Conservation (phyloP, 2,113 vertebrate genomes). For the Otocyon megalotis region DNA sequence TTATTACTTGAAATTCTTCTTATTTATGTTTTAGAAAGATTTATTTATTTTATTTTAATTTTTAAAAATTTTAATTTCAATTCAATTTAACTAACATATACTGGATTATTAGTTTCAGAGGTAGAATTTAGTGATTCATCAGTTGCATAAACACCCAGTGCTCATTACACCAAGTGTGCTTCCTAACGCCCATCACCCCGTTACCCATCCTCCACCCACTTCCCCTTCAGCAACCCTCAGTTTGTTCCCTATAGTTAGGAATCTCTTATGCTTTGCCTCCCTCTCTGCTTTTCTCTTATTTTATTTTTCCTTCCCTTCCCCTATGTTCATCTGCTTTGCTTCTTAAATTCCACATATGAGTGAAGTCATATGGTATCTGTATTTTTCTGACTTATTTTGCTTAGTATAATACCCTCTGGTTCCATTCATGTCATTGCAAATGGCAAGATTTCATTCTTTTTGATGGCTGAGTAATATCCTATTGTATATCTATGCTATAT, state of each 20-base stretch:
- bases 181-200: neutral
- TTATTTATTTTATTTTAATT: neutral
- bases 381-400: neutral
- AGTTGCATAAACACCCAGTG: neutral
- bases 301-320: neutral
- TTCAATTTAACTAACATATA: neutral
- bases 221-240: neutral
- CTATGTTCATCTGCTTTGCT: neutral
- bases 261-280: neutral
- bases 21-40: neutral
- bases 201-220: neutral
- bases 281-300: neutral
- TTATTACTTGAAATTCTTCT: neutral
- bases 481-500: neutral
- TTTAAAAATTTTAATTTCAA: neutral
- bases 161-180: neutral
- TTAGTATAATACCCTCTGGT: neutral
- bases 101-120: neutral
- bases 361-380: neutral
- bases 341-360: neutral
- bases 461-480: neutral
- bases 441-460: neutral
- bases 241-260: neutral
- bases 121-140: neutral
- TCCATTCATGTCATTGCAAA: neutral